Percentiles rank a stretch among this genome's conserved stretches.
These are phyloP conservation scores for Muschampia staudingeri DNA, from an alignment of 2,888 invertebrate genomes.

Conservation along the genomic window DNA sequence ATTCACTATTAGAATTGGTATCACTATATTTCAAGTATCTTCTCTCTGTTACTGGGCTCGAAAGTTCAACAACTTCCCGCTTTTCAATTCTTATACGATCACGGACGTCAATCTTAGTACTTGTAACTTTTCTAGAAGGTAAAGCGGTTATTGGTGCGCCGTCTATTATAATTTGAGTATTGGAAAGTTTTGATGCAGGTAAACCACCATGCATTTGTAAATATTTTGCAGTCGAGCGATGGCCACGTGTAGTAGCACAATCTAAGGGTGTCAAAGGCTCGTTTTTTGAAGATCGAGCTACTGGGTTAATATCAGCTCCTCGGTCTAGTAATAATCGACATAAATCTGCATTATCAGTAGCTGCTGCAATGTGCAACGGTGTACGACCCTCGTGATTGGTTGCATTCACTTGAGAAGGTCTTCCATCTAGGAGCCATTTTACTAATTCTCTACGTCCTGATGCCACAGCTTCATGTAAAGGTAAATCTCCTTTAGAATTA, in stretches of 20 bases:
- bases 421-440: constrained; percentile 96
- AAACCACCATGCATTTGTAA: constrained; percentile 97
- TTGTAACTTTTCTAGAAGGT: constrained; percentile 87
- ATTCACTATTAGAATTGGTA: constrained; percentile 83
- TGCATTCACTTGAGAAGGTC: constrained; percentile 96
- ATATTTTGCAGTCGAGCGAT: constrained; percentile 98
- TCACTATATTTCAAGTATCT: constrained; percentile 75
- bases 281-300: constrained; percentile 96
- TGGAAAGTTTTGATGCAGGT: constrained; percentile 93
- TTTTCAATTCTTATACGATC: constrained; percentile 90
- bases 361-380: constrained; percentile 98
- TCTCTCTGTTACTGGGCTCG: constrained; percentile 83
- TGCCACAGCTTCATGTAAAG: constrained; percentile 98
- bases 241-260: constrained; percentile 96
- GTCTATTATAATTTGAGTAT: constrained; percentile 87
- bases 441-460: constrained; percentile 97
- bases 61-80: constrained; percentile 87
- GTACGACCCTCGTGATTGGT: constrained; percentile 98
- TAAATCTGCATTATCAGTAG: constrained; percentile 98
- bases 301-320: constrained; percentile 96
- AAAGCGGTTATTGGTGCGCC: constrained; percentile 85
- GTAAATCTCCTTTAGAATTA: constrained; percentile 98
- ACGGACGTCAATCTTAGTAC: constrained; percentile 89
- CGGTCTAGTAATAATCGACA: constrained; percentile 97
- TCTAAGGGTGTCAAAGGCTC: constrained; percentile 97